phyloP scores from a whole-genome alignment of 2,113 vertebrate species.

The Ictalurus punctatus region DNA sequence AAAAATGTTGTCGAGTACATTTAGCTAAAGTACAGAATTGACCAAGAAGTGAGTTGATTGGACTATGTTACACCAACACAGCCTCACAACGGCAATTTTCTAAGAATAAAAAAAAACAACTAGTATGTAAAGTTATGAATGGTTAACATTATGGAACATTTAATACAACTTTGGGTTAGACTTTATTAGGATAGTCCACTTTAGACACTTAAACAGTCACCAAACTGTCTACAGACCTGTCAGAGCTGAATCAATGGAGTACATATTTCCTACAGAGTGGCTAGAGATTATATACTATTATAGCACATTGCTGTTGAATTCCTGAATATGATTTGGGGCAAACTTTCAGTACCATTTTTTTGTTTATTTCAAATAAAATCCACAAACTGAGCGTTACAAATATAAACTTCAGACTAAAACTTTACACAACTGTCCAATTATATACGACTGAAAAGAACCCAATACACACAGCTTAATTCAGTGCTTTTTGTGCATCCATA shows the following conservation, averaged over 20 bases:
- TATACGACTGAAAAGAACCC: no score
- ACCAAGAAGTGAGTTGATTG: background rate
- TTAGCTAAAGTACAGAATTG: background rate
- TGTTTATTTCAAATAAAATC: no score
- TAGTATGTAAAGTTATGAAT: background rate
- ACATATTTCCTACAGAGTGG: background rate
- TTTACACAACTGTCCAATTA: no score
- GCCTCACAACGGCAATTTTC: no score
- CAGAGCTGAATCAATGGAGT: background rate
- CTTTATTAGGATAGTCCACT: background rate
- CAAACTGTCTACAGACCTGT: background rate
- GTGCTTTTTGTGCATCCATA: no score
- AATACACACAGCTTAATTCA: no score
- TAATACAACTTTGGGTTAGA: background rate
- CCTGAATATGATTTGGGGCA: background rate
- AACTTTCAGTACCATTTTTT: no score
- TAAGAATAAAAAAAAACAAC: background rate
- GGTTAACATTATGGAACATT: background rate
- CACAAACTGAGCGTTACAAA: no score
- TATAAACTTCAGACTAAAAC: no score
- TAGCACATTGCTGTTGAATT: background rate
- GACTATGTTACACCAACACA: background rate
- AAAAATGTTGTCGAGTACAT: background rate
- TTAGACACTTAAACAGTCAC: background rate
- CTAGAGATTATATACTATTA: background rate